Percentiles rank a stretch among this genome's conserved stretches.
Evolutionary conservation across 1,140 invertebrate species (phyloP).

Genomic region (Apis laboriosa): DNA sequence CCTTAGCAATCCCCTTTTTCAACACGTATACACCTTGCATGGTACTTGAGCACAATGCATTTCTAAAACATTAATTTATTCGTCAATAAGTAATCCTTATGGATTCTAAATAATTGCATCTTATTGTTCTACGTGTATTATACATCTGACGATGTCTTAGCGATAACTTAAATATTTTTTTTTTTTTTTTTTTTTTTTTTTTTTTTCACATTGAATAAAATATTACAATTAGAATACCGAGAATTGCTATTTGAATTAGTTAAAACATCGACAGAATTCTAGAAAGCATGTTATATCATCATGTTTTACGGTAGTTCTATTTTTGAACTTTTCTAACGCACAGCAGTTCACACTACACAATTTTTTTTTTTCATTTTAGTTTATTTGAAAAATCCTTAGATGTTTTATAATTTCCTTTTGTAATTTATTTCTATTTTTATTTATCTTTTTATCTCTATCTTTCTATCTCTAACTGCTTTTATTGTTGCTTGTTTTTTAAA

Average conservation of each 20-base stretch:
- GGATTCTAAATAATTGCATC: not conserved
- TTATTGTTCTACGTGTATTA: slow-evolving; percentile 13
- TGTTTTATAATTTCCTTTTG: not conserved
- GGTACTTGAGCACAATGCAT: slow-evolving; percentile 23
- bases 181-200: not conserved
- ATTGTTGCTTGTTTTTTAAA: slow-evolving; percentile 59
- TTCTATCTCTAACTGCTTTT: slow-evolving; percentile 41
- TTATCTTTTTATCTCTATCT: not conserved
- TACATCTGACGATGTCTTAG: slow-evolving; percentile 24
- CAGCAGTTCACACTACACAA: slow-evolving; percentile 3
- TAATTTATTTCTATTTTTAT: slow-evolving; percentile 26
- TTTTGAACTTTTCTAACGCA: slow-evolving; percentile 50
- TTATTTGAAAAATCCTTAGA: not conserved
- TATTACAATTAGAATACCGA: not conserved
- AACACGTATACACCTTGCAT: slow-evolving; percentile 11
- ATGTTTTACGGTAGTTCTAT: slow-evolving; percentile 27
- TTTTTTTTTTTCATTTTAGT: not conserved
- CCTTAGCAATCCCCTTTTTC: not conserved
- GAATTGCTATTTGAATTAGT: not conserved
- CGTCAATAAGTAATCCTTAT: not conserved
- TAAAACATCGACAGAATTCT: slow-evolving; percentile 32
- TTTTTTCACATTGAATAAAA: not conserved
- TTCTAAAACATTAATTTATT: slow-evolving; percentile 2
- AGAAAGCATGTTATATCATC: slow-evolving; percentile 1
- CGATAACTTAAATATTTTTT: not conserved